Conservation (phyloP, 2,797 vertebrate genomes). For the Gymnopithys bicolor region DNA sequence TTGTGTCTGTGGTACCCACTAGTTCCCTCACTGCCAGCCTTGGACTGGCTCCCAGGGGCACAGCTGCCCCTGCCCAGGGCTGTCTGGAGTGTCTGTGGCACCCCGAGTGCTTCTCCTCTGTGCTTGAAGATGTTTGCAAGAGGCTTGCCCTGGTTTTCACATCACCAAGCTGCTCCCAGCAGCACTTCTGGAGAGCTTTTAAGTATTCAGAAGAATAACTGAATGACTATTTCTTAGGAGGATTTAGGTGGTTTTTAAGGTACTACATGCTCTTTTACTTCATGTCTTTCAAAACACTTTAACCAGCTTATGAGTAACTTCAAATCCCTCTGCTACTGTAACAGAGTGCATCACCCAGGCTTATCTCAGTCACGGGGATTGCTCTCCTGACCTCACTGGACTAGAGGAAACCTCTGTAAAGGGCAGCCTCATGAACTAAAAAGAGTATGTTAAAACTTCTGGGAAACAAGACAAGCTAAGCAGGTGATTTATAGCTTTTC, state of each 20-base stretch:
- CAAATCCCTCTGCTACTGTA: not conserved
- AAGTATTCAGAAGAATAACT: not conserved
- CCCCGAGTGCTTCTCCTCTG: not conserved
- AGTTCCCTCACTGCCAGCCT: accelerated
- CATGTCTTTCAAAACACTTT: not conserved
- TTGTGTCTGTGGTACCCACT: accelerated
- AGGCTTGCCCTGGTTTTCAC: not conserved
- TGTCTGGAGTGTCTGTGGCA: not conserved
- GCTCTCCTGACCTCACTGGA: not conserved
- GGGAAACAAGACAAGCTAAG: not conserved
- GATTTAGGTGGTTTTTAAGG: not conserved
- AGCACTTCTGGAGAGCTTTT: not conserved
- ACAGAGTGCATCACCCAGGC: not conserved
- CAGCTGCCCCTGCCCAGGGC: accelerated
- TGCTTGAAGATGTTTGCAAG: not conserved
- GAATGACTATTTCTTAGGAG: not conserved
- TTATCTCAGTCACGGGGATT: not conserved
- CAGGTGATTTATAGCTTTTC: not conserved
- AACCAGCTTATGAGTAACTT: not conserved
- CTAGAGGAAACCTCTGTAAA: not conserved
- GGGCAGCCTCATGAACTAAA: not conserved
- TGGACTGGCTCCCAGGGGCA: not conserved
- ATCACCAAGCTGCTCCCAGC: not conserved
- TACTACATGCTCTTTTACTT: not conserved
- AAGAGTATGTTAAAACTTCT: not conserved